These are phyloP conservation scores for Tachina fera DNA, from an alignment of 2,888 invertebrate species.

Conservation along the genomic window DNA sequence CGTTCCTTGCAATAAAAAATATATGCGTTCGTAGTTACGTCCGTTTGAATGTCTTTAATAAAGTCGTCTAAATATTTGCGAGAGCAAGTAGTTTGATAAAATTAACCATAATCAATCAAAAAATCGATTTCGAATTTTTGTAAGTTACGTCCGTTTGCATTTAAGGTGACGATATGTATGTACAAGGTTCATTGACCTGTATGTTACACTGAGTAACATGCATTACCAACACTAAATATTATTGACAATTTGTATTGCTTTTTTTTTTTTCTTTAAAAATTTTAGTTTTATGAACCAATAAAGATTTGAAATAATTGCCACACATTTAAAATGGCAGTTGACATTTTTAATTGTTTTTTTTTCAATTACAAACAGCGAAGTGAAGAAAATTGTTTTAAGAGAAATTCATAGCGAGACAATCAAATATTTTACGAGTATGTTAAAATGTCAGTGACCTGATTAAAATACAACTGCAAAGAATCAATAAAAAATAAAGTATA, in stretches of 20 bases:
- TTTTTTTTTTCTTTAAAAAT: neutral
- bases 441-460: constrained; percentile 58
- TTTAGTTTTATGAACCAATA: constrained; percentile 37
- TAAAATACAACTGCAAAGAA: constrained; percentile 11
- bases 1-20: too few species aligned
- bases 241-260: constrained; percentile 23
- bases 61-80: too few species aligned
- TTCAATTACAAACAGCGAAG: constrained; percentile 11
- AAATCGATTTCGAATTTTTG: too few species aligned
- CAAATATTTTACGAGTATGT: constrained; percentile 2
- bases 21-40: too few species aligned
- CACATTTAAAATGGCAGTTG: constrained; percentile 17
- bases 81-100: too few species aligned
- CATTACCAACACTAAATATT: neutral
- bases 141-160: too few species aligned
- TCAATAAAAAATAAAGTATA: constrained; percentile 31
- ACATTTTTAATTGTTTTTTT: constrained; percentile 42
- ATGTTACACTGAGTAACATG: neutral
- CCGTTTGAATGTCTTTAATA: too few species aligned
- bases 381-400: constrained; percentile 26
- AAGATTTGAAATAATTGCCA: constrained; percentile 44
- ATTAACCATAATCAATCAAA: too few species aligned
- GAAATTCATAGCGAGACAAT: neutral
- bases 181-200: constrained; percentile 45
- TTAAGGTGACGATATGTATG: too few species aligned